Base-by-base conservation (phyloP, 1,140 invertebrate genomes). In the Neodiprion virginianus region DNA sequence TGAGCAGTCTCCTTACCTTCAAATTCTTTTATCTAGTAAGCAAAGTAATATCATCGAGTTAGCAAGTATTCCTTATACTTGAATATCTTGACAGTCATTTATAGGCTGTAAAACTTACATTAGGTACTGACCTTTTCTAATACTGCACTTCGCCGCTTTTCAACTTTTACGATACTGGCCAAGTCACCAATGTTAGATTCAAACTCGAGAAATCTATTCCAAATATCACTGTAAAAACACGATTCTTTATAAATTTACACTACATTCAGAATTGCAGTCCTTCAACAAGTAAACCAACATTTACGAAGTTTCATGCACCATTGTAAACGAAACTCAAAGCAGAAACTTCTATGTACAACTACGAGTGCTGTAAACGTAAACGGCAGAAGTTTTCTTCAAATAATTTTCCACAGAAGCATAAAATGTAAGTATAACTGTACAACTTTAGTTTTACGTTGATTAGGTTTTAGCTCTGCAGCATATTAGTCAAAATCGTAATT, bases 121-220 rank as follows among this genome's bases (percentile, higher is more conserved):
- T 40, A 40, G 28, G 40, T 68, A 80, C 65, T 81, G 84, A 97
- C 95, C 91, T 97, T 97, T 84, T 98, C 96, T 76, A 99, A 91
- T 2, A 97, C 95, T 48, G 95, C 93, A 81, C 96, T 94, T 71
- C 98, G 90, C 72, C 98, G 86, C 82, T 98, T 97, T 86, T 99
- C 98, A 9, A 99, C 98, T 90, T 99, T 99, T 0, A 99, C 93
- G 74, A 99, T 98, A 89, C 96, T 97, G n/a, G 97, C 94, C 66
- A 99, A 87, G 89, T 99, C 98, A 1, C 99, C 98, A 79, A 99
- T 98, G 81, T 98, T 98, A 23, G 97, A 98, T 89, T 99, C 99
- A 88, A 99, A 99, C 83, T 99, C 97, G 50, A 99, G 89, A 88
- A 99, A 99, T 75, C 95, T 91, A 88, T 99, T 99, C 98, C 98